A percentile compares a stretch with the other conserved stretches of the same genome.
phyloP scores from a whole-genome alignment of 2,113 vertebrate genomes.

The Melospiza georgiana region DNA sequence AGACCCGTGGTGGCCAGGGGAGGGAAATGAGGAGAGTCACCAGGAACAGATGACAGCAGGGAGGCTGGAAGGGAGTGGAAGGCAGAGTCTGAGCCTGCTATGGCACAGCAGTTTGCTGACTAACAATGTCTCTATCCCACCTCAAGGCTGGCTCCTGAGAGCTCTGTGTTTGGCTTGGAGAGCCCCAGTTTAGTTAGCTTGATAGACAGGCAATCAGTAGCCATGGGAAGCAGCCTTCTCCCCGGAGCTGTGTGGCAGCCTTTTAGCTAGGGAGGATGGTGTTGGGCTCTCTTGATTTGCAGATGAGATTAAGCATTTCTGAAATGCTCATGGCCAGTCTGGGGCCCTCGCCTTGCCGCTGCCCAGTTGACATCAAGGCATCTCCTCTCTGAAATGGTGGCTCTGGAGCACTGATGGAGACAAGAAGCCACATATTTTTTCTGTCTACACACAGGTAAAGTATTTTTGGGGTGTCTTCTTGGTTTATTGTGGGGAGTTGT shows the following conservation, averaged over 20 bases:
- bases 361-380: not conserved
- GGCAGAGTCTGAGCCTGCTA: not conserved
- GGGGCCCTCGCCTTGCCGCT: not conserved
- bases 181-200: not conserved
- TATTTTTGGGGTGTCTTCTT: not conserved
- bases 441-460: fast-evolving
- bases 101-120: not conserved
- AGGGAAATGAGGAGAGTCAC: not conserved
- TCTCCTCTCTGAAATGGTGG: not conserved
- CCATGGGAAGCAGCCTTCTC: not conserved
- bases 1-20: fast-evolving
- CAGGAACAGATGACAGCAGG: not conserved
- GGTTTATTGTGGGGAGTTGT: not conserved
- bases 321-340: not conserved
- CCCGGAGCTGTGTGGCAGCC: not conserved
- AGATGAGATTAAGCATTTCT: not conserved
- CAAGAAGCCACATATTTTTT: not conserved
- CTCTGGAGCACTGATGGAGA: not conserved
- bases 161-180: not conserved
- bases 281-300: not conserved
- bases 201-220: not conserved
- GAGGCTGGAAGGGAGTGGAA: not conserved
- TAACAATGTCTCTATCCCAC: not conserved
- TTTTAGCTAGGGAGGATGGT: not conserved
- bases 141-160: not conserved